Conservation (phyloP, 2,888 invertebrate genomes). For the Brachypalpus laphriformis region DNA sequence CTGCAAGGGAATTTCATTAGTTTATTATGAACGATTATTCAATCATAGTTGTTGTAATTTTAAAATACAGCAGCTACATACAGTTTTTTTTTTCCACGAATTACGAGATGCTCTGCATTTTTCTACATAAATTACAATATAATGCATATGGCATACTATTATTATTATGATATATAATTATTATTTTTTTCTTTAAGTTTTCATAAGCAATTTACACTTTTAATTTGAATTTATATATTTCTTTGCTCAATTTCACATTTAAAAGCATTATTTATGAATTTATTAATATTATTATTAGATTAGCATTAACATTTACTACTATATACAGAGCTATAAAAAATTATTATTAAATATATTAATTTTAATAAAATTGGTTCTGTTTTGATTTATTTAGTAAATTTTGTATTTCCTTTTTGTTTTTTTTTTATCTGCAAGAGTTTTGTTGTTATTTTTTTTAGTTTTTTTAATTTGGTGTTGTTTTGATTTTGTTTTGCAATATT, state of each 20-base stretch:
- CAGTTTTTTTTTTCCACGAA: constrained; percentile 24
- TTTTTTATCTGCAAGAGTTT: constrained; percentile 16
- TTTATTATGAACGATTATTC: constrained; percentile 19
- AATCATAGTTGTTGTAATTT: neutral
- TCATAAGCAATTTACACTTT: constrained; percentile 66
- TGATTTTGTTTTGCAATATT: constrained; percentile 6
- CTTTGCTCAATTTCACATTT: constrained; percentile 39
- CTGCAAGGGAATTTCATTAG: constrained; percentile 49
- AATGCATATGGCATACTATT: constrained; percentile 30
- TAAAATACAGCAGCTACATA: constrained; percentile 49
- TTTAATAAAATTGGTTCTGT: constrained; percentile 73
- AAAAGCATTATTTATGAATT: constrained; percentile 45
- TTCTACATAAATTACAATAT: constrained; percentile 57
- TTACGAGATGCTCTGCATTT: constrained; percentile 37
- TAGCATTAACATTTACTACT: constrained; percentile 65
- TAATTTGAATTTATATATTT: constrained; percentile 24
- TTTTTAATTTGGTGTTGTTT: constrained; percentile 14
- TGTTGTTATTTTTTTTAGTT: constrained; percentile 31
- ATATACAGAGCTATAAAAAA: constrained; percentile 69
- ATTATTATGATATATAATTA: neutral
- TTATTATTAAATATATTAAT: constrained; percentile 42
- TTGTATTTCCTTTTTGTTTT: constrained; percentile 18
- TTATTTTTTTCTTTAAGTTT: constrained; percentile 15
- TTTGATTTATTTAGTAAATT: constrained; percentile 39
- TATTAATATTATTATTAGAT: constrained; percentile 10